Percentiles rank a stretch among this genome's conserved stretches.
These are phyloP conservation scores for Eubasilissa splendida DNA, from an alignment of 2,888 invertebrate genomes.

Conservation along the genomic window DNA sequence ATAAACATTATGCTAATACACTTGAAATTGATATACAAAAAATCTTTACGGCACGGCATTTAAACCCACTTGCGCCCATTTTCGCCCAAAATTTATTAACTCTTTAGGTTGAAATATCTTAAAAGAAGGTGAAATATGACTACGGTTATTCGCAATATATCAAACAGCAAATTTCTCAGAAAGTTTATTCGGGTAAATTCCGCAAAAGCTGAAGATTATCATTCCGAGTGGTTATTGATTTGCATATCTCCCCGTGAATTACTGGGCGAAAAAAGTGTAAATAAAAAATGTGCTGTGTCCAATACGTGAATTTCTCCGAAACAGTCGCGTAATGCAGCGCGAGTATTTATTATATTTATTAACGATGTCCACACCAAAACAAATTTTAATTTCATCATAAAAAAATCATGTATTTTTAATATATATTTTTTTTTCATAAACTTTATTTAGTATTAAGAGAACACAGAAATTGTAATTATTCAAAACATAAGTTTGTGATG, in stretches of 20 bases:
- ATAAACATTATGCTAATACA: too few species aligned
- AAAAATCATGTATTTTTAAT: too few species aligned
- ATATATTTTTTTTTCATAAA: too few species aligned
- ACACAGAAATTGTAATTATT: too few species aligned
- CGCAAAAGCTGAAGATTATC: constrained; percentile 23
- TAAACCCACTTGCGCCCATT: background rate
- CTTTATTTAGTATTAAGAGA: too few species aligned
- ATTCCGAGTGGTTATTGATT: constrained; percentile 32
- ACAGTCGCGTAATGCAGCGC: background rate
- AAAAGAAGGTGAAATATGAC: constrained; percentile 25
- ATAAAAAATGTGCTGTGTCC: background rate
- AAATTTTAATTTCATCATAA: too few species aligned
- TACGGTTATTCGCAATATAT: constrained; percentile 22
- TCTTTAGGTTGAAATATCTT: constrained; percentile 20
- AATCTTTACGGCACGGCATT: constrained; percentile 4
- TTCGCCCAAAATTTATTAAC: constrained; percentile 19
- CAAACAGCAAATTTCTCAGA: constrained; percentile 26
- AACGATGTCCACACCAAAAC: too few species aligned
- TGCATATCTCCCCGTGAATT: constrained; percentile 24
- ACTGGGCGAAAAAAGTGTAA: constrained; percentile 10
- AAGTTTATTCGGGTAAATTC: constrained; percentile 14
- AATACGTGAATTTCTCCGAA: background rate
- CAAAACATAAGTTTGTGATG: too few species aligned
- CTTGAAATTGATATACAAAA: background rate
- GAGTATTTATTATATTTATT: background rate